phyloP scores from a whole-genome alignment of 2,888 invertebrate genomes.

The Ceratothoa steindachneri region DNA sequence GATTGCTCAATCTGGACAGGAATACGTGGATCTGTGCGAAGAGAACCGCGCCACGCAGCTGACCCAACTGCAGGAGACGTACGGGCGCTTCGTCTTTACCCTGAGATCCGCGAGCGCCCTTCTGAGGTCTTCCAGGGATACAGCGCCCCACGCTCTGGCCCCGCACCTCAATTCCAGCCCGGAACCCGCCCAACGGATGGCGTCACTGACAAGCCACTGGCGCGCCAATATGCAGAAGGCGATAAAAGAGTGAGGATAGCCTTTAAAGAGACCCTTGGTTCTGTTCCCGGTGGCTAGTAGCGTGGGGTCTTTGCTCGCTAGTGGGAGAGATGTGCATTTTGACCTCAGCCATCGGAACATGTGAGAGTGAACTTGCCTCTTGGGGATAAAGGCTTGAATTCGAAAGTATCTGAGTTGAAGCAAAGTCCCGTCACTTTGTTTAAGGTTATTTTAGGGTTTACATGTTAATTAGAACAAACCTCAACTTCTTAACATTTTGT shows the following conservation, averaged over 20 bases:
- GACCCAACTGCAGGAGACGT: constrained; percentile 29
- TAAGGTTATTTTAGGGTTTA: no score
- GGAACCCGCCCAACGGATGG: constrained; percentile 22
- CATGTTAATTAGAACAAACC: no score
- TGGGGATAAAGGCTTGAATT: no score
- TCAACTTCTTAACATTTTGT: no score
- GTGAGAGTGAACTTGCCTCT: no score
- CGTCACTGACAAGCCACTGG: constrained; percentile 30
- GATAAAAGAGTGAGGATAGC: constrained; percentile 26
- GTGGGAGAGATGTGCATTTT: no score
- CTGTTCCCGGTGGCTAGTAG: no score
- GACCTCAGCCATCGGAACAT: no score
- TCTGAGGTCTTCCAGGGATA: constrained; percentile 27
- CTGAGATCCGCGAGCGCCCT: constrained; percentile 30
- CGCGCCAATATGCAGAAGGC: constrained; percentile 23
- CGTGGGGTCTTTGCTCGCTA: no score
- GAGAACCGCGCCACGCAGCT: constrained; percentile 14
- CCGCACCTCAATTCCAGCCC: constrained; percentile 29
- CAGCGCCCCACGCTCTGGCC: constrained; percentile 25
- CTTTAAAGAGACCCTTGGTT: neutral
- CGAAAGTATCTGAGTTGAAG: no score
- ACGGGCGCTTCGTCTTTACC: constrained; percentile 25
- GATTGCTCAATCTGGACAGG: no score
- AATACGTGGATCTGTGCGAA: constrained; percentile 20
- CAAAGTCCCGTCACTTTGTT: no score